These are phyloP conservation scores for Phaenicophaeus curvirostris DNA, from an alignment of 2,797 vertebrate species.

Conservation along the genomic window DNA sequence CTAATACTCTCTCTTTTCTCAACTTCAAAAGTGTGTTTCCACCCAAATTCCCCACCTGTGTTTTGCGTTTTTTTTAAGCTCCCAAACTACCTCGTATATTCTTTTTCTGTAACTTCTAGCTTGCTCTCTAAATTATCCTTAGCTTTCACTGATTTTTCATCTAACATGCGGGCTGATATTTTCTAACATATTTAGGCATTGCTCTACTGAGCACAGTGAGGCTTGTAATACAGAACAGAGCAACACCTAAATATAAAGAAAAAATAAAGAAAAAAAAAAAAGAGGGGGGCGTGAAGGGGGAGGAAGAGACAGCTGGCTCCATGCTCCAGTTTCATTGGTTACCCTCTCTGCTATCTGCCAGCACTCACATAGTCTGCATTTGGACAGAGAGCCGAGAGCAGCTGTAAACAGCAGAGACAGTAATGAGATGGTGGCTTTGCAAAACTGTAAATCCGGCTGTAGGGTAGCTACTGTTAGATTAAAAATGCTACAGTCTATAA, in stretches of 20 bases:
- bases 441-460: not conserved
- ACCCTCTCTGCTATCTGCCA: not conserved
- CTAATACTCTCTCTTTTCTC: not conserved
- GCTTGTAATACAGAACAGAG: not conserved
- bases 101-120: not conserved
- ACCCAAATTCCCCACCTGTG: not conserved
- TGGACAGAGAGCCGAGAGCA: not conserved
- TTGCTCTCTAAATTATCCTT: not conserved
- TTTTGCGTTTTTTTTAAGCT: not conserved
- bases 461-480: not conserved
- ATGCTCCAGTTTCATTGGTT: slow-evolving; percentile 28
- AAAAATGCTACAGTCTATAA: not conserved
- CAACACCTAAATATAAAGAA: slow-evolving; percentile 4
- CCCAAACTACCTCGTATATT: not conserved
- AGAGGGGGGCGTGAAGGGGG: not conserved
- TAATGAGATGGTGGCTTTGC: not conserved
- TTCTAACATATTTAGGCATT: not conserved
- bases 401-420: slow-evolving; percentile 11
- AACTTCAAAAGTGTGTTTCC: not conserved
- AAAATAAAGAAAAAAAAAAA: not conserved
- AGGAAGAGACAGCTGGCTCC: slow-evolving; percentile 23
- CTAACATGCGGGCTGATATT: not conserved
- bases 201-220: not conserved
- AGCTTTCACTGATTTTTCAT: not conserved
- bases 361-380: not conserved